A percentile compares a stretch with the other conserved stretches of the same genome.
Evolutionary conservation across 2,113 vertebrate species (phyloP).

Genomic region (Phylloscopus trochiloides): DNA sequence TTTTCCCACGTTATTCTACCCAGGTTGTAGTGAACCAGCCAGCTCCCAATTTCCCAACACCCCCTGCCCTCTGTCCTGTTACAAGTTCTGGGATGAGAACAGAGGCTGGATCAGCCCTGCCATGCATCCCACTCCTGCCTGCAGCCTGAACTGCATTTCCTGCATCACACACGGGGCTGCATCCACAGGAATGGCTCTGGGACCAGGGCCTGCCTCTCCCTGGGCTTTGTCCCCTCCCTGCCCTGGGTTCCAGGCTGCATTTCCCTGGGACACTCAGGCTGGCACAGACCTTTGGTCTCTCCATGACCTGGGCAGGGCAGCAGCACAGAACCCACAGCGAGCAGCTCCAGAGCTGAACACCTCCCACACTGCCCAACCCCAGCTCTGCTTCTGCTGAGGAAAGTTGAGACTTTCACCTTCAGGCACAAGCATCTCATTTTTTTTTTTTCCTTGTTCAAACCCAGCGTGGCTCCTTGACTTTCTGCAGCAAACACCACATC

Average conservation of each 20-base stretch:
- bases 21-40: background rate
- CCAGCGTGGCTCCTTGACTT: background rate
- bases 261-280: background rate
- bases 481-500: background rate
- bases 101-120: background rate
- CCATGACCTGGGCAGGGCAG: background rate
- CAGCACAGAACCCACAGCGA: background rate
- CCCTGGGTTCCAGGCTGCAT: background rate
- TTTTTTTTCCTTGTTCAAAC: background rate
- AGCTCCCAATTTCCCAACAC: background rate
- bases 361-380: background rate
- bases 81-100: background rate
- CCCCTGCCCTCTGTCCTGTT: background rate
- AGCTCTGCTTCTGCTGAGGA: background rate
- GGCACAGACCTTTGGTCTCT: background rate
- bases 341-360: background rate
- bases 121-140: background rate
- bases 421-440: background rate
- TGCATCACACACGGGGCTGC: background rate
- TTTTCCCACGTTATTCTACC: background rate
- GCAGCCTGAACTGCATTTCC: background rate
- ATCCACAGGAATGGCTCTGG: rapidly evolving
- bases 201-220: background rate
- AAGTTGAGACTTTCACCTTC: rapidly evolving
- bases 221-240: background rate